Conservation (phyloP, 1,140 invertebrate genomes). For the Drosophila seguyi region DNA sequence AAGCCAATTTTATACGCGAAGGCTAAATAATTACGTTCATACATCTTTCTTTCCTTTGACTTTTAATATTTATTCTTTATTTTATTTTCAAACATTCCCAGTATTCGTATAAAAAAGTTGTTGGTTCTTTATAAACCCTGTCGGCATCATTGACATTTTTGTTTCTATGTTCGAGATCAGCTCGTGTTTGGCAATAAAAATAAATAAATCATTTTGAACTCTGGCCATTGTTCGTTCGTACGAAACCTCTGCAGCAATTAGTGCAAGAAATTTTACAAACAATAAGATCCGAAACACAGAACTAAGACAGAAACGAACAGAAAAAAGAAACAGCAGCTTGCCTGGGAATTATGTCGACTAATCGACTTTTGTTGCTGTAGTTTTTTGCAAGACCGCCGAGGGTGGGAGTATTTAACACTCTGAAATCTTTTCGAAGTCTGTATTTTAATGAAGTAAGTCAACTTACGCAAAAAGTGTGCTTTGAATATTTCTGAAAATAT, state of each 20-base stretch:
- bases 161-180: conserved; percentile 21
- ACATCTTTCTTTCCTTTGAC: background rate
- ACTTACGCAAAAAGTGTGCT: background rate
- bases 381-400: conserved; percentile 20
- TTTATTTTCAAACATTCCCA: conserved; percentile 4
- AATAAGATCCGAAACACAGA: conserved; percentile 65
- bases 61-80: background rate
- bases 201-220: conserved; percentile 63
- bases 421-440: conserved; percentile 7
- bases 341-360: conserved; percentile 73
- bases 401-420: conserved; percentile 48
- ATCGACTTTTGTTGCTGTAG: conserved; percentile 50
- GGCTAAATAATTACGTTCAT: background rate
- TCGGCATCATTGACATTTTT: conserved; percentile 33
- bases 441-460: conserved; percentile 15
- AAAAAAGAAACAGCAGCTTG: conserved; percentile 26
- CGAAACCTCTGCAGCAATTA: conserved; percentile 61
- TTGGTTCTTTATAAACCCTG: conserved; percentile 4
- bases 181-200: conserved; percentile 64
- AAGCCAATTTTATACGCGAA: background rate
- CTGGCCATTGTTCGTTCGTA: conserved; percentile 32
- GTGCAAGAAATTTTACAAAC: conserved; percentile 65
- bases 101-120: background rate
- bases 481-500: background rate
- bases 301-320: conserved; percentile 25